Evolutionary conservation across 2,797 vertebrate species (phyloP), one percentile per base, ranked within the genome.

Genomic region (Graptemys geographica): DNA sequence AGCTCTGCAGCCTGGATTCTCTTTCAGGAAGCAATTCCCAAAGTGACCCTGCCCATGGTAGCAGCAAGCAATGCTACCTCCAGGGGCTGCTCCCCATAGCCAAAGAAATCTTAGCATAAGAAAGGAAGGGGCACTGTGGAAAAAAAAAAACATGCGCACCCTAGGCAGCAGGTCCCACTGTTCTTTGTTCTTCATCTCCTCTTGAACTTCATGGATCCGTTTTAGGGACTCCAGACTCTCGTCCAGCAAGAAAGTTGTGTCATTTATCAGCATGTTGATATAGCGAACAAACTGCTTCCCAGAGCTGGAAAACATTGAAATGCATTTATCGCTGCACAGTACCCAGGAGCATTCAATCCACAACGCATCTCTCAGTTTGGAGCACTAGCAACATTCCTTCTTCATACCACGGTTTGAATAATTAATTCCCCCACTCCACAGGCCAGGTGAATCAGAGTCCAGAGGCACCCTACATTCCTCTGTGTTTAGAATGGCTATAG

Each of bases 201-300:
- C 99, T 91, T 99, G 99, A 92, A 99, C 99, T 96, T 99, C 99
- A 33, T 99, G 99, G 96, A 99, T 99, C 93, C 99, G 99, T 98
- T 99, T 99, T 91, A 99, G 98, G 81, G 99, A 99, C 97, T 99
- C 99, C 92, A 99, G 98, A 96, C 99, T 99, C 97, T 99, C 99
- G 37, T 99, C 99, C 94, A 99, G 98, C 98, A 99, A 97, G 98
- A 99, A 99, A 79, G 99, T 99, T 27, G 99, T 99, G 98, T 99
- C 99, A 52, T 99, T 99, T 96, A 99, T 99, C 98, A 99, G 98
- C 99, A 99, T 99, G 98, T 99, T 99, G 98, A 99, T 99, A 96
- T 99, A 99, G 97, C 99, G 99, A 89, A 99, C 99, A 98, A 99
- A 99, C 98, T 99, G 99, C 98, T 99, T 99, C 95, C 99, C 99